Percentiles rank a stretch among this genome's conserved stretches.
These are phyloP conservation scores for Thunnus albacares DNA, from an alignment of 2,797 vertebrate species.

Conservation along the genomic window DNA sequence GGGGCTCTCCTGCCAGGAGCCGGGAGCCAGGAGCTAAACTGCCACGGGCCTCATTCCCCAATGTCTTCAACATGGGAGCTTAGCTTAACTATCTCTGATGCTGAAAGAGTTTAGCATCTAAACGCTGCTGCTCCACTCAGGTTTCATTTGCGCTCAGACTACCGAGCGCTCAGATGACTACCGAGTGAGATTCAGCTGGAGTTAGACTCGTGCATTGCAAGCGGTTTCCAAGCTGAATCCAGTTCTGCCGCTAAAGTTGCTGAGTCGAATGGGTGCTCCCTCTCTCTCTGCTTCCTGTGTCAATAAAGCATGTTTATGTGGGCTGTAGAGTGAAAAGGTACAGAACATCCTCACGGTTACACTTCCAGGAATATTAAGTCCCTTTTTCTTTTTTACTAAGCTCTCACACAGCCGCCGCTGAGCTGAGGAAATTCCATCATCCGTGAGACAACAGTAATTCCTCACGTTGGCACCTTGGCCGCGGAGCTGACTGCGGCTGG, in stretches of 20 bases:
- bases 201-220: background rate
- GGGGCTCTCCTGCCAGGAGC: slow-evolving; percentile 73
- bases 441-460: slow-evolving; percentile 66
- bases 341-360: slow-evolving; percentile 68
- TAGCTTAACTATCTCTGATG: slow-evolving; percentile 42
- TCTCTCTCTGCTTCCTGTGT: slow-evolving; percentile 61
- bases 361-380: slow-evolving; percentile 61
- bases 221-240: slow-evolving; percentile 23
- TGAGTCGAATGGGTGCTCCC: slow-evolving; percentile 11
- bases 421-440: slow-evolving; percentile 70
- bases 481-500: slow-evolving; percentile 54
- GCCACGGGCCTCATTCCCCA: slow-evolving; percentile 62
- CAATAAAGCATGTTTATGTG: slow-evolving; percentile 67
- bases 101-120: slow-evolving; percentile 30
- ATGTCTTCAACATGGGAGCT: slow-evolving; percentile 75
- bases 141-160: slow-evolving; percentile 55
- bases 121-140: slow-evolving; percentile 47
- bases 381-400: slow-evolving; percentile 28
- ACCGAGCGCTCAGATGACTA: background rate
- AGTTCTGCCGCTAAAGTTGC: background rate
- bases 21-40: slow-evolving; percentile 68
- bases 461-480: slow-evolving; percentile 61
- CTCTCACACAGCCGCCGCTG: slow-evolving; percentile 35
- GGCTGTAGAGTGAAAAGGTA: slow-evolving; percentile 51
- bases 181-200: slow-evolving; percentile 25